Conservation (phyloP, 2,797 vertebrate species). For the Hemitrygon akajei region DNA sequence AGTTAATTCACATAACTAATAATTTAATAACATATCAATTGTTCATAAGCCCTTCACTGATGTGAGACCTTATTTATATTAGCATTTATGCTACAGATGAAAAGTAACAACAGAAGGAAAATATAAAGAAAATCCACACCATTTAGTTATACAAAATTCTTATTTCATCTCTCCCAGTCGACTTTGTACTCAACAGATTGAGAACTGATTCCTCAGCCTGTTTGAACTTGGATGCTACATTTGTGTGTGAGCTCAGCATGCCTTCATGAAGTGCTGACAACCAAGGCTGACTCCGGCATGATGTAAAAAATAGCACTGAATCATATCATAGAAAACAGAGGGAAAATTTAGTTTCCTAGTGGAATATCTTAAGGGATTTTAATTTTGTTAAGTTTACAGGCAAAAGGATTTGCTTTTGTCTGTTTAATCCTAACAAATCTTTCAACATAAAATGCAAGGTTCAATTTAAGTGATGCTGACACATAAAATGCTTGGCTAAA, state of each 20-base stretch:
- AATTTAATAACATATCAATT: neutral
- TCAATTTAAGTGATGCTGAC: neutral
- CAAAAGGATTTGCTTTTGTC: neutral
- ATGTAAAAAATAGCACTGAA: neutral
- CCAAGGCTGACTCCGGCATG: constrained; percentile 36
- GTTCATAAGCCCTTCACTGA: neutral
- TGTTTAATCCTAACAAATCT: neutral
- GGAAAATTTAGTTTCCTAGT: neutral
- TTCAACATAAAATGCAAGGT: neutral
- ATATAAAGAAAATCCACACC: neutral
- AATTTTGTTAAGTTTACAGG: neutral
- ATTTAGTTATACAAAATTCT: neutral
- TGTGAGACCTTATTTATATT: neutral
- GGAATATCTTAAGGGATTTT: neutral
- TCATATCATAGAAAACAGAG: no score
- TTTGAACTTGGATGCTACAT: constrained; percentile 48
- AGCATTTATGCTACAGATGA: neutral
- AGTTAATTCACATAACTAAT: no score
- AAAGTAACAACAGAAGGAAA: neutral
- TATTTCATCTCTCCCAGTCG: neutral
- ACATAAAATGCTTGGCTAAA: neutral
- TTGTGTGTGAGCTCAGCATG: constrained; percentile 48
- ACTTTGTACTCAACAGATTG: neutral
- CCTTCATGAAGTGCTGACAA: constrained; percentile 60
- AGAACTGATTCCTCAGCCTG: constrained; percentile 10